Conservation (phyloP, 2,113 vertebrate genomes). For the Ophiodon elongatus region DNA sequence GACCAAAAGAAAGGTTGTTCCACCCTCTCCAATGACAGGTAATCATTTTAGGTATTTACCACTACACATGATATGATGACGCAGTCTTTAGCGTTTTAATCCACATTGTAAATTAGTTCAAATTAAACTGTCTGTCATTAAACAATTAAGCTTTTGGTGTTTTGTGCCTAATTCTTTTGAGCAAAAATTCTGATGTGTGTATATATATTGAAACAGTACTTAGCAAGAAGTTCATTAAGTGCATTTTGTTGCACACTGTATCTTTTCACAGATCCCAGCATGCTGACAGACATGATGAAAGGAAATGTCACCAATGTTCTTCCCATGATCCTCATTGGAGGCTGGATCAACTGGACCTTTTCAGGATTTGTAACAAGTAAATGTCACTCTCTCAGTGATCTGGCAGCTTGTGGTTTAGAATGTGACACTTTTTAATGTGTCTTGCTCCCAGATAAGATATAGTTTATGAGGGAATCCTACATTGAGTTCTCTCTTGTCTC, state of each 20-base stretch:
- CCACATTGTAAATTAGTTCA: neutral
- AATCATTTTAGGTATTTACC: conserved; percentile 30
- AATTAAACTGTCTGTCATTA: neutral
- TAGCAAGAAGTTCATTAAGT: neutral
- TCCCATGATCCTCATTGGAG: conserved; percentile 98
- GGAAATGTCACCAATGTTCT: conserved; percentile 99
- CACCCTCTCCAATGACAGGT: conserved; percentile 99
- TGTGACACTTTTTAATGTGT: neutral
- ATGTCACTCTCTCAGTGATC: conserved; percentile 8
- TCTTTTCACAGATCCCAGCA: conserved; percentile 91
- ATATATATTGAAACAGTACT: neutral
- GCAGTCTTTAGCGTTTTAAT: neutral
- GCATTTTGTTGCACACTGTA: conserved; percentile 18
- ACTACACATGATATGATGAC: neutral
- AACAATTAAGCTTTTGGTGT: neutral
- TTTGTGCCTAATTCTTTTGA: neutral
- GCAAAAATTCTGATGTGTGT: neutral
- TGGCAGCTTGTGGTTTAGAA: neutral
- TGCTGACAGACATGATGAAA: conserved; percentile 99
- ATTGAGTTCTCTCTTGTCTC: conserved; percentile 7
- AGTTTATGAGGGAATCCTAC: neutral
- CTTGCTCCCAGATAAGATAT: neutral
- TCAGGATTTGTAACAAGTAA: conserved; percentile 99
- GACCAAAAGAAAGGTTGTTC: conserved; percentile 99
- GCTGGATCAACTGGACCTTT: conserved; percentile 99